Evolutionary conservation across 53 echinoderm and acorn worm species (phyloP), one percentile per base, ranked within the genome.

Genomic region (Glandiceps talaboti): DNA sequence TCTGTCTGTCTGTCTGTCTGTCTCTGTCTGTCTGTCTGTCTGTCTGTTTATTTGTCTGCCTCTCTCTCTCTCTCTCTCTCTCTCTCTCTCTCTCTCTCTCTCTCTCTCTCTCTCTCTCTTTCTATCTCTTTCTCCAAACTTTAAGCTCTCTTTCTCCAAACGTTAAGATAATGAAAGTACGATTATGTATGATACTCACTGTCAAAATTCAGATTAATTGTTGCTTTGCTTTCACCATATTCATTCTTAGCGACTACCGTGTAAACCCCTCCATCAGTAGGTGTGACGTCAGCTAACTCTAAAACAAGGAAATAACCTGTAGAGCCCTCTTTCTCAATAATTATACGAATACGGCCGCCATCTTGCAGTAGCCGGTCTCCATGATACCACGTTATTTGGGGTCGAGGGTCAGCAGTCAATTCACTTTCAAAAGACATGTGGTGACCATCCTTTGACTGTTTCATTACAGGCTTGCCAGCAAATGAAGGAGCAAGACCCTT

Each of bases 201-300:
- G 74, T 96, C 97, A 89, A 96, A 96, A 77, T 96, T 96, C 28
- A 96, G 93, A 27, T 94, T 87, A 73, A 96, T 96, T 33, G 92
- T 96, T 33, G 97, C 92, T 81, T 90, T 96, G n/a, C 92, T 88
- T 72, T 96, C 97, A 26, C 97, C 97, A 29, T 87, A 87, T 64
- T 90, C 88, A 83, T 96, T 96, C 83, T 86, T 85, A 1, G 97
- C 97, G 74, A 93, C 81, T 30, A 96, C 90, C 85, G 90, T 91
- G 74, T 93, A 96, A 73, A 92, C 86, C 45, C 97, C 97, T 1
- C 85, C 97, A 76, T 96, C 97, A 78, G 75, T 84, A 0, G 86
- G 88, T 0, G 89, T 83, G 26, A 93, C 97, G 31, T 96, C 97
- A 0, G 79, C 80, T 45, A 96, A 86, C 74, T 88, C 83, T 28